Conservation (phyloP, 2,113 vertebrate species). For the Etia nguti region DNA sequence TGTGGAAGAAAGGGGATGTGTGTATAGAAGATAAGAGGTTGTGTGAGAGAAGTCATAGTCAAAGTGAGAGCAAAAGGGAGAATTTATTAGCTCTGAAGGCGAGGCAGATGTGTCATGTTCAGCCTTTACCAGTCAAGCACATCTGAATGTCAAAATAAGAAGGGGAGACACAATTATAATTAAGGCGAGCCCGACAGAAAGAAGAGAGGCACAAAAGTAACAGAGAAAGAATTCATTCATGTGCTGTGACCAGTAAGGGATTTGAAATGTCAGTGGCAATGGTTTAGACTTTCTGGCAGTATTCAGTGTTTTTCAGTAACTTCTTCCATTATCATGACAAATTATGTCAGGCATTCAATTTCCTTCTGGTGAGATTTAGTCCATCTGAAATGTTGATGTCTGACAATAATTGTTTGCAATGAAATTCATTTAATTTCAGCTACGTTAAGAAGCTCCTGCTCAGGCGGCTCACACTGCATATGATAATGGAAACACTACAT, state of each 20-base stretch:
- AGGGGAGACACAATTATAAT: background rate
- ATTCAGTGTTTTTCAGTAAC: background rate
- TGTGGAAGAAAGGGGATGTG: background rate
- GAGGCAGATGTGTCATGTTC: conserved; percentile 5
- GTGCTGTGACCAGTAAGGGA: background rate
- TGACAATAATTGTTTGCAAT: background rate
- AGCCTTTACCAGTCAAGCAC: conserved; percentile 26
- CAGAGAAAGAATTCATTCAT: background rate
- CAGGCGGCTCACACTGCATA: background rate
- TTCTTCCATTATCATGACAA: background rate
- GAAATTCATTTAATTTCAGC: background rate
- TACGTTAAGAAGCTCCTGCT: background rate
- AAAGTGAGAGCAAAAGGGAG: background rate
- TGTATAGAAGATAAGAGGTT: background rate
- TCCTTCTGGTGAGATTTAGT: background rate
- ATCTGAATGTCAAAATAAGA: conserved; percentile 31
- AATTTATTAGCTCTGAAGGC: conserved; percentile 4
- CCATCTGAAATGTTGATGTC: background rate
- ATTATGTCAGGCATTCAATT: background rate
- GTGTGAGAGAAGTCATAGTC: background rate
- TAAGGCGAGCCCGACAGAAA: background rate
- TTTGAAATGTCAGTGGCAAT: conserved; percentile 7
- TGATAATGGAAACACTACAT: background rate
- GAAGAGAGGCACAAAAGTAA: background rate
- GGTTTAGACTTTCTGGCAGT: background rate